Conservation (phyloP, 2,888 invertebrate species). For the Pseudeuparius sepicola region DNA sequence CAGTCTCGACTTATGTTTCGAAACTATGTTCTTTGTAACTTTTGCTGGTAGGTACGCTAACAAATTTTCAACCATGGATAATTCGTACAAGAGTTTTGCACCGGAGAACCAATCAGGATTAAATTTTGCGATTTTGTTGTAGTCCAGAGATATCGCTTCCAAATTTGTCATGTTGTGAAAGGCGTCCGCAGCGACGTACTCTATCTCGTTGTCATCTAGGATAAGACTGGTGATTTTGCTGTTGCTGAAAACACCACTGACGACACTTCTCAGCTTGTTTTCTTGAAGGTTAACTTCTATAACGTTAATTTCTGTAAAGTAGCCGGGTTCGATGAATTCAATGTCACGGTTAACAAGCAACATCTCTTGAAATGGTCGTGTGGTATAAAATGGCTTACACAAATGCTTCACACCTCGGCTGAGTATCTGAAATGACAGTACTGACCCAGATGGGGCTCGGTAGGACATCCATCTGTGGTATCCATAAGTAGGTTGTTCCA, state of each 20-base stretch:
- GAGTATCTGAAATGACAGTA: too few relatives aligned
- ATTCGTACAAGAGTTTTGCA: slow-evolving; percentile 19
- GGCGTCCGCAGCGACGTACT: slow-evolving; percentile 16
- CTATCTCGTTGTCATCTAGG: slow-evolving; percentile 19
- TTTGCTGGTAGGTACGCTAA: background rate
- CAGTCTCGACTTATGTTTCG: background rate
- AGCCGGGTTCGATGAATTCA: too few relatives aligned
- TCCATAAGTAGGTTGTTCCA: too few relatives aligned
- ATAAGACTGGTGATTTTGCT: slow-evolving; percentile 20
- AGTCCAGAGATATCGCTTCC: slow-evolving; percentile 22
- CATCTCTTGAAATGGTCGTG: too few relatives aligned
- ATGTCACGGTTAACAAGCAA: too few relatives aligned
- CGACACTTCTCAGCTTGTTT: slow-evolving; percentile 12
- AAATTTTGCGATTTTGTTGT: slow-evolving; percentile 17
- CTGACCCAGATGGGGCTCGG: too few relatives aligned
- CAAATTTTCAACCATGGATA: slow-evolving; percentile 5
- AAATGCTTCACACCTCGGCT: too few relatives aligned
- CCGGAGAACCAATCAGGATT: slow-evolving; percentile 20
- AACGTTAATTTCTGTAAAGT: too few relatives aligned
- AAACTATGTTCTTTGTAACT: background rate
- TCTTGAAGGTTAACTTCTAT: too few relatives aligned
- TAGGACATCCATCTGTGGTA: too few relatives aligned
- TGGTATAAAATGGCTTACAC: too few relatives aligned
- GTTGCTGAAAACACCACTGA: slow-evolving; percentile 19
- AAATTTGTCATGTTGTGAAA: slow-evolving; percentile 20